Conservation (phyloP, 2,888 invertebrate genomes). For the Dorcus parallelipipedus region DNA sequence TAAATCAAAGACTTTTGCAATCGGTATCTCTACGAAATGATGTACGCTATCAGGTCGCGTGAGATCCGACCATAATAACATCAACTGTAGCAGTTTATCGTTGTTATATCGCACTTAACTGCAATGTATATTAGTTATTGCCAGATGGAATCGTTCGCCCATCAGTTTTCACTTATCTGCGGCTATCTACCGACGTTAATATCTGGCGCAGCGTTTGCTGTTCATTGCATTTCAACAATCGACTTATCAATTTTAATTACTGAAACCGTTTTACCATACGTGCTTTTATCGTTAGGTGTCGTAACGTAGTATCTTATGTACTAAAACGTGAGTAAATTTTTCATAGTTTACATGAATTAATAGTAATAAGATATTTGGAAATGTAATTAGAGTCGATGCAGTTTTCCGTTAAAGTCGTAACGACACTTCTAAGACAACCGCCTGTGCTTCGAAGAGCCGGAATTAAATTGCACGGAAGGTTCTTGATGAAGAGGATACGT, state of each 20-base stretch:
- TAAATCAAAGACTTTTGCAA: constrained; percentile 3
- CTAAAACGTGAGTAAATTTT: no score
- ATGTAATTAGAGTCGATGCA: no score
- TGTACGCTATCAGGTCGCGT: constrained; percentile 37
- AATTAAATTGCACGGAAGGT: constrained; percentile 38
- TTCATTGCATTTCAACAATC: constrained; percentile 30
- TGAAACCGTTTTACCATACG: background rate
- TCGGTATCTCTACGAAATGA: constrained; percentile 12
- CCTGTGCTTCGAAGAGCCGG: constrained; percentile 2
- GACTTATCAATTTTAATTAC: constrained; percentile 8
- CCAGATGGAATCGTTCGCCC: constrained; percentile 41
- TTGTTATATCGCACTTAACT: constrained; percentile 39
- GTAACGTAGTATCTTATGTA: no score
- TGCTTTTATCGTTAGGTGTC: no score
- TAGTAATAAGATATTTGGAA: no score
- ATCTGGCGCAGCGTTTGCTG: constrained; percentile 24
- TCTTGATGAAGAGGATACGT: constrained; percentile 38
- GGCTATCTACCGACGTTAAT: constrained; percentile 23
- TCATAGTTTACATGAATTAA: no score
- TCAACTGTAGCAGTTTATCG: constrained; percentile 39
- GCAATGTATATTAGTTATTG: constrained; percentile 43
- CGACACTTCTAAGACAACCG: background rate
- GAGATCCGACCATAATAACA: constrained; percentile 42
- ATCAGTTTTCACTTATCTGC: constrained; percentile 32
- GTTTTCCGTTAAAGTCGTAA: no score